phyloP scores from a whole-genome alignment of 2,888 invertebrate genomes.

The Quadriops clusia region DNA sequence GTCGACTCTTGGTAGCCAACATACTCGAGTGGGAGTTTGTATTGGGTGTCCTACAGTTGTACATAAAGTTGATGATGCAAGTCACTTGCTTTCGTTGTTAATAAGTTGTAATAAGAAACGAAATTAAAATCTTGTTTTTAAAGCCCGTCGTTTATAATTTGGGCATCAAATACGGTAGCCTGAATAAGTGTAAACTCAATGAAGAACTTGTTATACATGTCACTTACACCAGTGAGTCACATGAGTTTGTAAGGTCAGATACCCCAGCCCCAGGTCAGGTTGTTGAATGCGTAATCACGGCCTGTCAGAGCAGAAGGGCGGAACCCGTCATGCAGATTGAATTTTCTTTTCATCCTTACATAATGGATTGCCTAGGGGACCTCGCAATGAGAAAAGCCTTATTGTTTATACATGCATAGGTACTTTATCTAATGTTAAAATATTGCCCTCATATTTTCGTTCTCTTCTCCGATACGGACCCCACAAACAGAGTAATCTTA shows the following conservation, averaged over 20 bases:
- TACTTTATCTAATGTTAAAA: slow-evolving; percentile 19
- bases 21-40: too few species aligned
- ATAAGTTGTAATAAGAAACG: too few species aligned
- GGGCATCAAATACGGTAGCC: too few species aligned
- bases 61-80: too few species aligned
- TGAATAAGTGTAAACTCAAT: slow-evolving; percentile 14
- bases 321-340: slow-evolving; percentile 37
- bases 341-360: slow-evolving; percentile 38
- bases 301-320: slow-evolving; percentile 36
- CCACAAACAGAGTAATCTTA: too few species aligned
- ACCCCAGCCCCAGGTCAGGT: slow-evolving; percentile 31
- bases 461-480: too few species aligned
- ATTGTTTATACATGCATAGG: slow-evolving; percentile 28
- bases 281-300: slow-evolving; percentile 37
- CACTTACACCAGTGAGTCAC: slow-evolving; percentile 32
- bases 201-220: slow-evolving; percentile 33
- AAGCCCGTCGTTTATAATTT: too few species aligned
- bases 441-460: slow-evolving; percentile 5
- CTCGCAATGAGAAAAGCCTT: slow-evolving; percentile 25
- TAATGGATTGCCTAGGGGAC: slow-evolving; percentile 34
- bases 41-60: too few species aligned
- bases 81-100: too few species aligned
- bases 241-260: slow-evolving; percentile 29
- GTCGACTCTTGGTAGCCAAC: too few species aligned
- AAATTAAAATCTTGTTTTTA: too few species aligned